Conservation (phyloP, 2,113 vertebrate genomes). For the Vulpes lagopus region DNA sequence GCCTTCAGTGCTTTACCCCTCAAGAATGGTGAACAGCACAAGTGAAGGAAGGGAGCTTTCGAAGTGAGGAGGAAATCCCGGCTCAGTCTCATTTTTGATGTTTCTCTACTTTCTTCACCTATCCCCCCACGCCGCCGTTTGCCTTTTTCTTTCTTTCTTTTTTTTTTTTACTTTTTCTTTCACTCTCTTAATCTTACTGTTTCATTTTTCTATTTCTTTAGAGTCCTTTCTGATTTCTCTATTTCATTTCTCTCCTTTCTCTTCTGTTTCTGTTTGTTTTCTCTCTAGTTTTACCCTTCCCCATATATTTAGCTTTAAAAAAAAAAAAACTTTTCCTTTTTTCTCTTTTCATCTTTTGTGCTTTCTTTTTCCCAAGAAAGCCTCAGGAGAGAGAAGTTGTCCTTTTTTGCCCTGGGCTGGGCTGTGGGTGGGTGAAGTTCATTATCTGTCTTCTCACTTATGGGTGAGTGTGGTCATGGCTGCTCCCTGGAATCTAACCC, state of each 20-base stretch:
- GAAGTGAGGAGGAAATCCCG: not conserved
- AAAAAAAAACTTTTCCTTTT: not conserved
- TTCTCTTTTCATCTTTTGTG: not conserved
- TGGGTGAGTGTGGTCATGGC: not conserved
- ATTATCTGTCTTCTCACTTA: constrained; percentile 43
- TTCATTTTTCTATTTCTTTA: not conserved
- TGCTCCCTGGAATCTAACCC: constrained; percentile 15
- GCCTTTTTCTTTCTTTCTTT: too few relatives aligned
- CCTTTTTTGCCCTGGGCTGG: not conserved
- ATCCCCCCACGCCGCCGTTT: too few relatives aligned
- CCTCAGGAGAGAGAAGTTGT: constrained; percentile 9
- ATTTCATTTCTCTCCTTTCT: constrained; percentile 6
- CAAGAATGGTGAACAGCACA: not conserved
- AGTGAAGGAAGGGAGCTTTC: not conserved
- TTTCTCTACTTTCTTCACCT: constrained; percentile 17
- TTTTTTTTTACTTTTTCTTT: not conserved
- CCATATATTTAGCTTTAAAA: not conserved
- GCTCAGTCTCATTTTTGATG: not conserved
- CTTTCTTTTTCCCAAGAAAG: constrained; percentile 34
- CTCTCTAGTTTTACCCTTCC: constrained; percentile 25
- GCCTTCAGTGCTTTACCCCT: constrained; percentile 1
- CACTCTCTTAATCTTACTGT: not conserved
- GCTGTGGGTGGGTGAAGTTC: not conserved
- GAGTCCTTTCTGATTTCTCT: not conserved
- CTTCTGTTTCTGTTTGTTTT: constrained; percentile 29